These are phyloP conservation scores for Tachycineta bicolor DNA, from an alignment of 2,113 vertebrate species.

Conservation along the genomic window DNA sequence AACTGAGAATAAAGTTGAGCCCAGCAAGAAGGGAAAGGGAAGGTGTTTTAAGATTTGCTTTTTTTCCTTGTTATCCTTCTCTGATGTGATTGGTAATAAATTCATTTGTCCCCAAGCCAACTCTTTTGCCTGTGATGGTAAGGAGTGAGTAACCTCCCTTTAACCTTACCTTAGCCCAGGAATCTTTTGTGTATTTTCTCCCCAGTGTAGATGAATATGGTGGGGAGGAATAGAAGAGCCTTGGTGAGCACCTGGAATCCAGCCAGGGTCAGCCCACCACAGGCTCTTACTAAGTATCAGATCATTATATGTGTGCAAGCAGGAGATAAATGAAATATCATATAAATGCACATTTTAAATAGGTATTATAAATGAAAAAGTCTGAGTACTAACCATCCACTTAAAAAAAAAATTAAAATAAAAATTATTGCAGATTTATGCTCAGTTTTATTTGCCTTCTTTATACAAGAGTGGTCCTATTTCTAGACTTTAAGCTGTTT, in stretches of 20 bases:
- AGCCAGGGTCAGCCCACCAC: neutral
- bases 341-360: constrained; percentile 61
- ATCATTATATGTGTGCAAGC: neutral
- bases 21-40: neutral
- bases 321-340: constrained; percentile 48
- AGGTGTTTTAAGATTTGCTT: neutral
- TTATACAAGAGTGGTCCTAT: neutral
- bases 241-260: neutral
- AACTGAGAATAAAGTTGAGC: neutral
- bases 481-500: constrained; percentile 23
- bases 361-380: constrained; percentile 10
- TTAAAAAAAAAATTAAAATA: neutral
- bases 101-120: neutral
- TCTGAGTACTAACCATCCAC: neutral
- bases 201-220: neutral
- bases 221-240: neutral
- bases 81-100: neutral
- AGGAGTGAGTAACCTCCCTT: neutral
- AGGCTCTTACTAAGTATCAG: neutral
- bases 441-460: constrained; percentile 6
- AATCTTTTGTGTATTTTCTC: neutral
- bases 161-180: neutral
- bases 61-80: neutral
- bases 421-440: neutral
- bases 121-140: neutral